These are phyloP conservation scores for Nothura maculosa DNA, from an alignment of 2,797 vertebrate species.

Conservation along the genomic window DNA sequence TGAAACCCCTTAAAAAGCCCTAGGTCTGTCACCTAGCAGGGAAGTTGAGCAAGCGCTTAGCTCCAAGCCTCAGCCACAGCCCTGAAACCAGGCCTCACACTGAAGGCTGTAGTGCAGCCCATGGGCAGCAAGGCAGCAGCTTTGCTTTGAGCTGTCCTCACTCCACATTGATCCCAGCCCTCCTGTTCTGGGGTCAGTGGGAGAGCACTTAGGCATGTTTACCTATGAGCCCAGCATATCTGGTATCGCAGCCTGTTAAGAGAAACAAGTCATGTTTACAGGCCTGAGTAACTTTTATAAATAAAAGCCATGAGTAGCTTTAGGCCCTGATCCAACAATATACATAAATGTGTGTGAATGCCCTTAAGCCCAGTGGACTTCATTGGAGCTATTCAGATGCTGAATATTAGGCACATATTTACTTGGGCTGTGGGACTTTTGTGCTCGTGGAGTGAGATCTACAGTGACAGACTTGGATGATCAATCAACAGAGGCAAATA, in stretches of 20 bases:
- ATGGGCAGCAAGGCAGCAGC: not conserved
- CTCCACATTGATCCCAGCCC: fast-evolving
- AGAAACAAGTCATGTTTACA: conserved; percentile 62
- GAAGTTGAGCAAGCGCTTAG: not conserved
- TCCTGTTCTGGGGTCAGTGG: not conserved
- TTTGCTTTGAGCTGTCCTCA: not conserved
- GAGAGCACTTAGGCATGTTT: conserved; percentile 16
- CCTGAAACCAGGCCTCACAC: not conserved
- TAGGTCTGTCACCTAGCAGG: not conserved
- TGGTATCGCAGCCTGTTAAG: conserved; percentile 41
- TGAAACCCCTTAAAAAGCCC: not conserved
- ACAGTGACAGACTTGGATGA: conserved; percentile 23
- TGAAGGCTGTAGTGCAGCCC: not conserved
- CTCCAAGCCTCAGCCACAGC: not conserved
- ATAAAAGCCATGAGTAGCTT: conserved; percentile 59
- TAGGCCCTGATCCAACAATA: conserved; percentile 50
- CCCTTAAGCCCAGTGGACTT: conserved; percentile 46
- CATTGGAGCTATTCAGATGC: conserved; percentile 37
- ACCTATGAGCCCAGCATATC: not conserved
- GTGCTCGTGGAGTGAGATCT: conserved; percentile 17
- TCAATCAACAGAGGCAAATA: not conserved
- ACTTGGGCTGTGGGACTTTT: not conserved
- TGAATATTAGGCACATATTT: conserved; percentile 39
- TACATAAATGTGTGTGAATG: conserved; percentile 51
- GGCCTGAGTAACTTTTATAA: conserved; percentile 55